These are phyloP conservation scores for Dasypogon diadema DNA, from an alignment of 2,888 invertebrate genomes.

Conservation along the genomic window DNA sequence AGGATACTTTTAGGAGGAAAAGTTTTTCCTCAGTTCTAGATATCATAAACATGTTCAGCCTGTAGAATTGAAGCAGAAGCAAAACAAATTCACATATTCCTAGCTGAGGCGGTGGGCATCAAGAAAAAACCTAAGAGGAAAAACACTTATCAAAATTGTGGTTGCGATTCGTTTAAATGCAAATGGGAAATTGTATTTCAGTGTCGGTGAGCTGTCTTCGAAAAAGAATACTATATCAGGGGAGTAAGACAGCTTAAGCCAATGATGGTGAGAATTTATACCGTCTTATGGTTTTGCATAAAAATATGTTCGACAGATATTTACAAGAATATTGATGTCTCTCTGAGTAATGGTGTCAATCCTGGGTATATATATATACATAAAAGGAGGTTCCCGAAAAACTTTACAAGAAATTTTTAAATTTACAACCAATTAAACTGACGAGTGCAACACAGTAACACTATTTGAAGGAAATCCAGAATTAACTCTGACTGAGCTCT, in stretches of 20 bases:
- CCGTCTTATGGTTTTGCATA: too few relatives aligned
- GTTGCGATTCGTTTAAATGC: constrained; percentile 33
- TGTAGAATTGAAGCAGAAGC: constrained; percentile 14
- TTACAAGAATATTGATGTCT: too few relatives aligned
- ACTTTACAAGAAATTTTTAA: too few relatives aligned
- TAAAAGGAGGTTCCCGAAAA: too few relatives aligned
- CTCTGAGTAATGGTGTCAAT: too few relatives aligned
- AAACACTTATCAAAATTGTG: constrained; percentile 36
- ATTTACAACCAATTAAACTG: too few relatives aligned
- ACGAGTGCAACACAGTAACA: too few relatives aligned
- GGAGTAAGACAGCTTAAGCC: background rate
- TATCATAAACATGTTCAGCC: constrained; percentile 34
- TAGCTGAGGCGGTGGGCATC: background rate
- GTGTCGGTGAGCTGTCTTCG: constrained; percentile 13
- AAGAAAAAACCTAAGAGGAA: constrained; percentile 2
- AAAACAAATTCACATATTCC: constrained; percentile 26
- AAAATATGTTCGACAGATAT: too few relatives aligned
- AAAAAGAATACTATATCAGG: background rate
- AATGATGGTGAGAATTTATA: too few relatives aligned
- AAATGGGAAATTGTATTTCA: constrained; percentile 35
- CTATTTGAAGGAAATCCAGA: too few relatives aligned
- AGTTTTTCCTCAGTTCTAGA: constrained; percentile 24
- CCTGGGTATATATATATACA: too few relatives aligned
- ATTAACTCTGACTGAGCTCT: too few relatives aligned
- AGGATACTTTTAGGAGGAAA: constrained; percentile 27